These are phyloP conservation scores for Pteropus rufus DNA, from an alignment of 2,797 vertebrate genomes.

Conservation along the genomic window DNA sequence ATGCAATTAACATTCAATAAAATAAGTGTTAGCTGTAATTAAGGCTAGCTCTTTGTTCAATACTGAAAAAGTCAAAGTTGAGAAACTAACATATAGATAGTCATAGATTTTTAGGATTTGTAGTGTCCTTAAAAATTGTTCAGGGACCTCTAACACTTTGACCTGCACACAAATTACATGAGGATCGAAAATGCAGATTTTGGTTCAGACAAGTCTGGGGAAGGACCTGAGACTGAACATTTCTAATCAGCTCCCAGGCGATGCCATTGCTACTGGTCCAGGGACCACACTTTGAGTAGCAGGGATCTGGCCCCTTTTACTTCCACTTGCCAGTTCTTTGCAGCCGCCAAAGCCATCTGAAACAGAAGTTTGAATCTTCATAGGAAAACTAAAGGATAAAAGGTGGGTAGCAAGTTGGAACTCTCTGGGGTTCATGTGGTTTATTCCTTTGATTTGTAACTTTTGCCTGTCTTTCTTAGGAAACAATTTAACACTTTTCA, in stretches of 20 bases:
- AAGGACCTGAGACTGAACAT: neutral
- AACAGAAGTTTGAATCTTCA: neutral
- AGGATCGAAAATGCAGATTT: neutral
- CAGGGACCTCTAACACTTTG: neutral
- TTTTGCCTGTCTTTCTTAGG: neutral
- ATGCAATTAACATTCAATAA: neutral
- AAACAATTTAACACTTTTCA: constrained; percentile 42
- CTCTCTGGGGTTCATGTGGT: neutral
- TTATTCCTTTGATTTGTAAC: neutral
- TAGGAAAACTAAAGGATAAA: neutral
- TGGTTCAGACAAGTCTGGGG: neutral
- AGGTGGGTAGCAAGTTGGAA: neutral
- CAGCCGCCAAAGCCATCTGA: neutral
- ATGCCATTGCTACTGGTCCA: neutral
- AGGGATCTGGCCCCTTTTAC: neutral
- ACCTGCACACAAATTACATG: neutral
- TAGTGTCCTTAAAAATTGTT: neutral
- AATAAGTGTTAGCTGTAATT: neutral
- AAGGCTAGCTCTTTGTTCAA: neutral
- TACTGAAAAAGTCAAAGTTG: neutral
- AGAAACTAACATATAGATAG: neutral
- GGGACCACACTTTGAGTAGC: neutral
- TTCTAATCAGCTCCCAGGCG: neutral
- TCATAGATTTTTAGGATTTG: neutral
- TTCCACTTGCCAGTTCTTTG: neutral